Conservation (phyloP, 2,797 vertebrate species). For the Peromyscus attwateri region DNA sequence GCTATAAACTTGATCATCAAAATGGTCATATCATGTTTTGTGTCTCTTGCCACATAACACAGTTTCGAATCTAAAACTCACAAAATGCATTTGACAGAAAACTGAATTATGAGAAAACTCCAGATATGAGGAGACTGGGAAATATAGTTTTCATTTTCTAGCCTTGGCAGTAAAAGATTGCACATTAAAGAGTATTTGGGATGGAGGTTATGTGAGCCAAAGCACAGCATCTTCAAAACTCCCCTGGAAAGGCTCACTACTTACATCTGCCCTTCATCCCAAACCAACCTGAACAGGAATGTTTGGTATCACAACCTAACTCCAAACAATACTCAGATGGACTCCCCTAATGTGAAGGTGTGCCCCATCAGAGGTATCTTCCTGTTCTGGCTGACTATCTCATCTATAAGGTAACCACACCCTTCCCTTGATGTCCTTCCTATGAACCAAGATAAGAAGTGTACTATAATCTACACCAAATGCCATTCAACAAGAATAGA, state of each 20-base stretch:
- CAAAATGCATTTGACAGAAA: conserved; percentile 58
- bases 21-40: conserved; percentile 14
- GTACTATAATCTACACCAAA: background rate
- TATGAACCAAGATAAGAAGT: background rate
- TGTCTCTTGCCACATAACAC: conserved; percentile 39
- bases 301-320: background rate
- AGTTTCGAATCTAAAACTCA: conserved; percentile 53
- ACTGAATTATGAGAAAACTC: conserved; percentile 36
- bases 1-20: conserved; percentile 19
- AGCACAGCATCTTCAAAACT: background rate
- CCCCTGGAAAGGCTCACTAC: background rate
- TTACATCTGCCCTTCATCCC: background rate
- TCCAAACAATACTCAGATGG: background rate
- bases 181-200: background rate
- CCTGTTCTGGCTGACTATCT: background rate
- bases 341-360: background rate
- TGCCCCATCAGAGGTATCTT: background rate
- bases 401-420: background rate
- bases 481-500: background rate
- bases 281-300: background rate
- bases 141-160: conserved; percentile 57
- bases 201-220: background rate
- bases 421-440: background rate
- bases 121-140: conserved; percentile 27
- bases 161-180: background rate